Conservation (phyloP, 2,113 vertebrate genomes). For the Cyprinodon tularosa region DNA sequence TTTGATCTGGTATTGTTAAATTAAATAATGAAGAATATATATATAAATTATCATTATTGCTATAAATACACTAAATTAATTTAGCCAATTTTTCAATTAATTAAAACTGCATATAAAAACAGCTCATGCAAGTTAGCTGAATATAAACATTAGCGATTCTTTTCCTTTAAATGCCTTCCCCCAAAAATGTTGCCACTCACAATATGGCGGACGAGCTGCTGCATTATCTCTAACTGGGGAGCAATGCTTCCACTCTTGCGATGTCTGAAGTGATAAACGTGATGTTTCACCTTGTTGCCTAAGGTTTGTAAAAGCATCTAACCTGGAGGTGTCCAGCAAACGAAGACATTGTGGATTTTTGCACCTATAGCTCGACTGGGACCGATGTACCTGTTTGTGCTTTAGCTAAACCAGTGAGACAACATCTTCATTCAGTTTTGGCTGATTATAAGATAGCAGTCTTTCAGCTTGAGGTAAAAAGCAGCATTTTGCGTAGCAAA, state of each 20-base stretch:
- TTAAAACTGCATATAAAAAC: neutral
- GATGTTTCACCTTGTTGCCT: constrained; percentile 51
- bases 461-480: constrained; percentile 64
- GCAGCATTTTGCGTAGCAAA: constrained; percentile 59
- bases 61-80: too few species aligned
- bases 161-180: neutral
- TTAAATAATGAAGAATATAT: too few species aligned
- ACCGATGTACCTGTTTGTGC: constrained; percentile 71
- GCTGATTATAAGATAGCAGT: constrained; percentile 50
- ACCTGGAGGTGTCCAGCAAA: constrained; percentile 30
- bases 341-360: constrained; percentile 8
- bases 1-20: too few species aligned
- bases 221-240: neutral
- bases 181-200: neutral
- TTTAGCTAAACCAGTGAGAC: constrained; percentile 40
- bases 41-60: too few species aligned
- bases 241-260: neutral
- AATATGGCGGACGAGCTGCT: neutral
- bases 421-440: constrained; percentile 38
- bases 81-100: too few species aligned
- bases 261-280: neutral
- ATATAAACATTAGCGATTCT: neutral
- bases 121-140: neutral
- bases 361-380: constrained; percentile 28
- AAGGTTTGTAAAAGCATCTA: constrained; percentile 61